Base-by-base conservation (phyloP, 2,113 vertebrate genomes). In the Phocoena sinus region DNA sequence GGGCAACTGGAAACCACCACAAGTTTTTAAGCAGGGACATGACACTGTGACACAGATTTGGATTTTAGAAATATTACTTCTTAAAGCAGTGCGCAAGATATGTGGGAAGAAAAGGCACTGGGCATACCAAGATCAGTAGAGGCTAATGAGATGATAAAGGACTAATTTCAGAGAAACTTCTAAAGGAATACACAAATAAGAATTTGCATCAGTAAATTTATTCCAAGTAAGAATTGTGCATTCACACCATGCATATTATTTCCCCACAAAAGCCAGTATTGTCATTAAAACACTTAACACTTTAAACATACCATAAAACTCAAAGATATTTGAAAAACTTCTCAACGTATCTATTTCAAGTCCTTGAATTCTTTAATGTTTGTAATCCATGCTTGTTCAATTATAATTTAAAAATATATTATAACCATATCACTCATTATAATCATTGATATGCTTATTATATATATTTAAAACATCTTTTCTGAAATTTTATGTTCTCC, bases 171-270 rank as follows among this genome's bases (percentile, higher is more conserved):
- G 38, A 41, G 67, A 76, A 14, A 17, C 17, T 25, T 92, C 58
- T 74, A 38, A 96, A 97, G 92, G 96, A 95, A 95, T 10, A 36
- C 77, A 92, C 83, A 94, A 33, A 26, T 67, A 82, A 62, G 50
- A 87, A 90, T 71, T 20, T 67, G 26, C 71, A 94, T n/a, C 53
- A 94, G n/a, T 38, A 81, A 44, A 92, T 98, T 97, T 97, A 98
- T 98, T 97, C 2, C 67, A 95, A 38, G 8, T 80, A 80, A 90
- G 77, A 86, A 76, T 21, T 76, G 25, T 63, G 4, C 67, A 47
- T n/a, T 93, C 70, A 97, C 7, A 94, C 36, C 5, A 67, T 44
- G 86, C n/a, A 91, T 50, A 70, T 77, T 91, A 68, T 81, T 92
- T 93, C n/a, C 28, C 89, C 56, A 95, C 28, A 94, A 74, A 91